Evolutionary conservation across 2,797 vertebrate genomes (phyloP), one percentile per base, ranked within the genome.

Genomic region (Alcedo atthis): DNA sequence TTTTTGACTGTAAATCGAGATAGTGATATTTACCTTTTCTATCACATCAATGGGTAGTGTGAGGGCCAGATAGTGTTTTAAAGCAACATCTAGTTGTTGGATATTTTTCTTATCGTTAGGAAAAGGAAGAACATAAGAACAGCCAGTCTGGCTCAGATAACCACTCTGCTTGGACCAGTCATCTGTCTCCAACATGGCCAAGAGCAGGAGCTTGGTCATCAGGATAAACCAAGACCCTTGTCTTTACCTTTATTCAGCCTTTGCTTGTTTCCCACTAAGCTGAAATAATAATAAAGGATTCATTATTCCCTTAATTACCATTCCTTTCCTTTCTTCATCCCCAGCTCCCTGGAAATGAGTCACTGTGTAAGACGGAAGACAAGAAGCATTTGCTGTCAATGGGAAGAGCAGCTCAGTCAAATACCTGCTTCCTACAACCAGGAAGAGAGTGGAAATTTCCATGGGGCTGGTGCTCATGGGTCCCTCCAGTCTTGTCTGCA

Each of bases 381-480:
- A 69, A 63, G 37, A 91, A 46, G 19, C 0, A 0, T 76, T 77
- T 70, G 45, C 55, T 82, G 8, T 45, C 73, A 55, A 10, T 28
- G 49, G 57, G 49, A 93, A 91, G 45, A 93, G 54, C 25, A 84
- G 33, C 24, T 62, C 66, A 33, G 62, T 30, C 53, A 85, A 87
- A 80, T 49, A 49, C 61, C 25, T 30, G 53, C 80, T 93, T 90
- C 89, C 88, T 91, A 32, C 71, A 62, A 20, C 22, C 40, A 79
- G 87, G 77, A 87, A 93, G 14, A 11, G 49, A 88, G 43, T 87
- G 75, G 85, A 94, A 94, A 94, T 96, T 91, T 82, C 93, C 88
- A 71, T 57, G 46, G 18, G 67, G 37, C 30, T 88, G 63, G 17
- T 82, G 75, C 46, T 75, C 20, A 14, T 33, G 46, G 64, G 61